A percentile compares a stretch with the other conserved stretches of the same genome.
phyloP scores from a whole-genome alignment of 2,888 invertebrate genomes.

The Agonopterix heracliana region DNA sequence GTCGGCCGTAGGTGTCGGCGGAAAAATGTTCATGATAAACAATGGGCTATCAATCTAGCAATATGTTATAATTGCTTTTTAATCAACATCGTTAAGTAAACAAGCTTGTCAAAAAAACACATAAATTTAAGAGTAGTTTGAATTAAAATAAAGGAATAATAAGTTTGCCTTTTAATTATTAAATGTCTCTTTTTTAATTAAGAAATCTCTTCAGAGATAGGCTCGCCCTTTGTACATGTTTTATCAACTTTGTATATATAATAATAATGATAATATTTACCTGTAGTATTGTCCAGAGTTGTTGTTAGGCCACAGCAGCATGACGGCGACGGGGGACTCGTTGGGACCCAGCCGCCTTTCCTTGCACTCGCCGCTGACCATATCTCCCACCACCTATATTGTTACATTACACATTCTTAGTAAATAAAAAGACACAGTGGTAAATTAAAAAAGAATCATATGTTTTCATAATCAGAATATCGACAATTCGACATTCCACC shows the following conservation, averaged over 20 bases:
- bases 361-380: slow-evolving; percentile 93
- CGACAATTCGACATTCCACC: too few relatives aligned
- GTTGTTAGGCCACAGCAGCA: slow-evolving; percentile 87
- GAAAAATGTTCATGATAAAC: slow-evolving; percentile 2
- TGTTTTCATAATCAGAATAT: too few relatives aligned
- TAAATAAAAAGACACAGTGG: not conserved
- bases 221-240: too few relatives aligned
- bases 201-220: too few relatives aligned
- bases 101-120: not conserved
- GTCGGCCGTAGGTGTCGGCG: not conserved
- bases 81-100: not conserved
- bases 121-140: not conserved
- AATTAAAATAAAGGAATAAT: not conserved
- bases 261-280: slow-evolving; percentile 21
- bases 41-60: not conserved
- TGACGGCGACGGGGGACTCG: slow-evolving; percentile 88
- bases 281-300: slow-evolving; percentile 75
- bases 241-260: not conserved
- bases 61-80: not conserved
- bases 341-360: slow-evolving; percentile 89
- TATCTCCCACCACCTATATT: slow-evolving; percentile 84
- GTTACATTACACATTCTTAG: not conserved
- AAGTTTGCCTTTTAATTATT: too few relatives aligned
- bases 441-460: too few relatives aligned
- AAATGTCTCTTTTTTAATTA: too few relatives aligned